phyloP scores from a whole-genome alignment of 2,888 invertebrate genomes.

The Corbicula japonica region DNA sequence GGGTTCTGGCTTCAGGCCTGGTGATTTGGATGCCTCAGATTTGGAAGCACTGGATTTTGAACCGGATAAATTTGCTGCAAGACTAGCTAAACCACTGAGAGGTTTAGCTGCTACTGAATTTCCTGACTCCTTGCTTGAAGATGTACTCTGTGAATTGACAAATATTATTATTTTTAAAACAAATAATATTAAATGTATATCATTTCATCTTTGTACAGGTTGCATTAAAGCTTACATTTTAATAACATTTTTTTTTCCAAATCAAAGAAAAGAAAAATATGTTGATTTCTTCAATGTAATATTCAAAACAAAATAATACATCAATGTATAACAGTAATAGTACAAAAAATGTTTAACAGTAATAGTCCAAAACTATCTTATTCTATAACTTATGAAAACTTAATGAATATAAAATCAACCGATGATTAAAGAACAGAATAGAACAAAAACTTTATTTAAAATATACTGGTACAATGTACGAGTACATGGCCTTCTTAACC shows the following conservation, averaged over 20 bases:
- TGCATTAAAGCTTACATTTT: neutral
- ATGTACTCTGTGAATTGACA: constrained; percentile 52
- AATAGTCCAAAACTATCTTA: too few species aligned
- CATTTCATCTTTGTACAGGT: too few species aligned
- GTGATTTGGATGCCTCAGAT: constrained; percentile 52
- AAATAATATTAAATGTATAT: neutral
- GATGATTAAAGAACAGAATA: too few species aligned
- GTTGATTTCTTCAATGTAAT: too few species aligned
- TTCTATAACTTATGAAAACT: too few species aligned
- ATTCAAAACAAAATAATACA: neutral
- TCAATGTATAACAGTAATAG: neutral
- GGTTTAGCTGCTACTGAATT: constrained; percentile 78
- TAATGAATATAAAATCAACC: too few species aligned
- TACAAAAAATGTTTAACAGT: neutral
- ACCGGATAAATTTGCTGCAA: constrained; percentile 85
- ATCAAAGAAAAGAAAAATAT: too few species aligned
- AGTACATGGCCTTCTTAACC: too few species aligned
- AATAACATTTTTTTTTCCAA: neutral
- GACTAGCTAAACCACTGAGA: constrained; percentile 85
- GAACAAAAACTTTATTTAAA: too few species aligned
- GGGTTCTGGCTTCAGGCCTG: constrained; percentile 60
- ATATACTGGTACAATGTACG: too few species aligned
- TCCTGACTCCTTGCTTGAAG: constrained; percentile 57
- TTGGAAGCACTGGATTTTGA: constrained; percentile 60
- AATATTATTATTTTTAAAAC: neutral